Conservation (phyloP, 2,113 vertebrate genomes). For the Albula glossodonta region DNA sequence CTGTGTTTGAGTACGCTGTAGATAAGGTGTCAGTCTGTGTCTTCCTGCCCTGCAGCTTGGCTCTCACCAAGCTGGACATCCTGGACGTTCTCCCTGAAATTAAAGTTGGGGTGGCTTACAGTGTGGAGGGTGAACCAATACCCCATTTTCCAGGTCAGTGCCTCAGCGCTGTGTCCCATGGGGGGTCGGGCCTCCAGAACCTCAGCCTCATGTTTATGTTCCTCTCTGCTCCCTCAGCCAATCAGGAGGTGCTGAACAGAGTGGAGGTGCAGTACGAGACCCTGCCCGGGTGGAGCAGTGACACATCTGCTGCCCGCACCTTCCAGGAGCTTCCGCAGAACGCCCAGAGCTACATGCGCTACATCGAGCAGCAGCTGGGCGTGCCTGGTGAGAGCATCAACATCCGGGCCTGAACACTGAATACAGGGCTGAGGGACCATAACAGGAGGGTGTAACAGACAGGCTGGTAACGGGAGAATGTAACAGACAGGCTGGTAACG, state of each 20-base stretch:
- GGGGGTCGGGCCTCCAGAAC: no score
- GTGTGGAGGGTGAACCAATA: constrained; percentile 84
- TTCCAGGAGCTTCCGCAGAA: constrained; percentile 92
- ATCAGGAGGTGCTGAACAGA: constrained; percentile 92
- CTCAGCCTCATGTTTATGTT: no score
- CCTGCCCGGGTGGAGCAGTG: constrained; percentile 90
- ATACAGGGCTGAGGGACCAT: no score
- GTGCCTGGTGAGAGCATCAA: constrained; percentile 80
- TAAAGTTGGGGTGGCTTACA: constrained; percentile 91
- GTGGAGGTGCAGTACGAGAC: constrained; percentile 93
- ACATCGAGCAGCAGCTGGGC: constrained; percentile 83
- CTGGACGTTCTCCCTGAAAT: constrained; percentile 90
- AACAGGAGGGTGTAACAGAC: no score
- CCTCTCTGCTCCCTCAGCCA: constrained; percentile 73
- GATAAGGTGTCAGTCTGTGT: not conserved
- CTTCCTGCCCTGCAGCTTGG: constrained; percentile 71
- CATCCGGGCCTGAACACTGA: no score
- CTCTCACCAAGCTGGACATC: constrained; percentile 97
- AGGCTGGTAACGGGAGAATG: no score
- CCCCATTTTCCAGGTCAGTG: constrained; percentile 94
- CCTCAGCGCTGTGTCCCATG: not conserved
- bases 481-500: no score
- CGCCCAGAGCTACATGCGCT: constrained; percentile 89
- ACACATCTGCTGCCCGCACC: constrained; percentile 82
- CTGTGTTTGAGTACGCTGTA: not conserved